A percentile compares a stretch with the other conserved stretches of the same genome.
These are phyloP conservation scores for Tauraco erythrolophus DNA, from an alignment of 2,113 vertebrate species.

Conservation along the genomic window DNA sequence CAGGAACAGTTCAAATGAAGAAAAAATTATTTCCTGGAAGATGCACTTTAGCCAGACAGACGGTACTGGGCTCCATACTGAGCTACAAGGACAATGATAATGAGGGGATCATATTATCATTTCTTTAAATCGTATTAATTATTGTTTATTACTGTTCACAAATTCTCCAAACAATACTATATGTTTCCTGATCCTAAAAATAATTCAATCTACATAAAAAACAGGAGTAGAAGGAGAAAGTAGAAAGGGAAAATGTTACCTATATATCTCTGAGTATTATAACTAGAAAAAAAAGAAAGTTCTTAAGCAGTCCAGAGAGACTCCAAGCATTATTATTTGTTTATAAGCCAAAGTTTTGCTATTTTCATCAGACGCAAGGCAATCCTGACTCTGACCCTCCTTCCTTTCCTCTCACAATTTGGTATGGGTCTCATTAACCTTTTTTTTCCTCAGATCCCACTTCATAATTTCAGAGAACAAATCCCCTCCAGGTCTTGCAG, in stretches of 20 bases:
- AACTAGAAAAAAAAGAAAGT: not conserved
- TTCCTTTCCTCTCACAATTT: not conserved
- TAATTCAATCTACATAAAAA: not conserved
- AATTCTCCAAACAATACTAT: not conserved
- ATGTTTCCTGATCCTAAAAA: not conserved
- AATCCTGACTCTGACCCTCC: not conserved
- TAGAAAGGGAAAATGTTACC: not conserved
- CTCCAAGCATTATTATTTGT: not conserved
- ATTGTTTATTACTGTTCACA: not conserved
- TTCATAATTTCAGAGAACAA: not conserved
- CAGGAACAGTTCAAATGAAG: not conserved
- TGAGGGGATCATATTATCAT: not conserved
- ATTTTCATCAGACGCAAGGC: not conserved
- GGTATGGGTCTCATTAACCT: not conserved
- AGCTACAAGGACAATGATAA: not conserved
- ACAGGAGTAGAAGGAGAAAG: not conserved
- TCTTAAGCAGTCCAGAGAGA: not conserved
- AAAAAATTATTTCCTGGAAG: not conserved
- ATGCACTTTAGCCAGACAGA: not conserved
- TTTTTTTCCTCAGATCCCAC: not conserved
- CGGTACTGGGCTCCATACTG: not conserved
- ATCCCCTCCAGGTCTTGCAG: not conserved
- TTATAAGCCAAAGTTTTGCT: constrained; percentile 17
- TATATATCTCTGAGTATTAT: not conserved
- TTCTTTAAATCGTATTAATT: not conserved